Percentiles rank a stretch among this genome's conserved stretches.
Conservation (phyloP, 2,797 vertebrate species). For the Heliangelus exortis region DNA sequence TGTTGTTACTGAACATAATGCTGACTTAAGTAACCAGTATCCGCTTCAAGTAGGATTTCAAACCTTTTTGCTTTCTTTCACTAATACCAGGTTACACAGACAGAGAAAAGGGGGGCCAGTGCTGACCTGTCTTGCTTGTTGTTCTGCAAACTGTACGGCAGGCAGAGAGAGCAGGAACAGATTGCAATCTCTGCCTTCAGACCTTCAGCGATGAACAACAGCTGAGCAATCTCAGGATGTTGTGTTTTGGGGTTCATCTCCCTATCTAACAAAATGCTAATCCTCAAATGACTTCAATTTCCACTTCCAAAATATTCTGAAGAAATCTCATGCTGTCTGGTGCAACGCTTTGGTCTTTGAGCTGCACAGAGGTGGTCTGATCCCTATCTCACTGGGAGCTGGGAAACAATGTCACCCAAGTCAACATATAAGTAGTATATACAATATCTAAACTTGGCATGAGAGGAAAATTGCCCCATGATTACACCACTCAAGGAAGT, state of each 20-base stretch:
- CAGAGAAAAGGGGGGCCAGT: slow-evolving; percentile 60
- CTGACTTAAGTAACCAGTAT: slow-evolving; percentile 73
- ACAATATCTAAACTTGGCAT: slow-evolving; percentile 58
- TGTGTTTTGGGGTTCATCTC: slow-evolving; percentile 63
- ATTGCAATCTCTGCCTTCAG: slow-evolving; percentile 57
- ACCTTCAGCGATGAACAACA: slow-evolving; percentile 33
- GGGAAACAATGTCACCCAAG: slow-evolving; percentile 66
- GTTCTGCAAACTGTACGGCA: background rate
- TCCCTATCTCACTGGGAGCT: slow-evolving; percentile 53
- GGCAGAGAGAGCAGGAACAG: background rate
- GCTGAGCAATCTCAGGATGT: slow-evolving; percentile 52
- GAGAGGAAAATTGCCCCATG: slow-evolving; percentile 58
- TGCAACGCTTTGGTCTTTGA: slow-evolving; percentile 38
- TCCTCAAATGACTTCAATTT: slow-evolving; percentile 70
- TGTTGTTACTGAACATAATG: slow-evolving; percentile 67
- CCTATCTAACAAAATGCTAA: slow-evolving; percentile 55
- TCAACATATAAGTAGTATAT: slow-evolving; percentile 48
- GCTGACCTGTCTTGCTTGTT: slow-evolving; percentile 58
- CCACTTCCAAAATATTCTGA: slow-evolving; percentile 57
- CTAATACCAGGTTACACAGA: slow-evolving; percentile 70
- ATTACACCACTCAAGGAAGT: slow-evolving; percentile 70
- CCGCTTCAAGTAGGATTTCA: slow-evolving; percentile 69
- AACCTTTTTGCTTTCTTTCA: slow-evolving; percentile 67
- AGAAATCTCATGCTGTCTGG: slow-evolving; percentile 42
- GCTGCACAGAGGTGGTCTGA: slow-evolving; percentile 59